Evolutionary conservation across 2,797 vertebrate species (phyloP).

Genomic region (Buceros bicornis): DNA sequence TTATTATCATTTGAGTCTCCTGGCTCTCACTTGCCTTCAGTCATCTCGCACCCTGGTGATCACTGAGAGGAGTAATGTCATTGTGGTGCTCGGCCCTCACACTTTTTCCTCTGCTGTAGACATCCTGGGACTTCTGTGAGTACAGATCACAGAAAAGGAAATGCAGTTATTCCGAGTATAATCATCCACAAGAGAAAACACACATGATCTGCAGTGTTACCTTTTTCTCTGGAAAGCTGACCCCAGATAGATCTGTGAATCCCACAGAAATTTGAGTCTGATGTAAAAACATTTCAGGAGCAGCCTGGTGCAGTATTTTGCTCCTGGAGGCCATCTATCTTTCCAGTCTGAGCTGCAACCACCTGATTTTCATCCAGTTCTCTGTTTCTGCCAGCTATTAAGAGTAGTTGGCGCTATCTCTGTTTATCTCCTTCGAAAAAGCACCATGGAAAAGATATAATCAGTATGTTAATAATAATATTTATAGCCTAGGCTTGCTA

Average conservation of each 20-base stretch:
- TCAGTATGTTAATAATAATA: conserved; percentile 55
- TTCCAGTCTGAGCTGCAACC: neutral
- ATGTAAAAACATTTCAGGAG: neutral
- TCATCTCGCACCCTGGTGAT: neutral
- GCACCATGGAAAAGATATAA: neutral
- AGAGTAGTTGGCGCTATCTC: conserved; percentile 40
- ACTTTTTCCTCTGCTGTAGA: neutral
- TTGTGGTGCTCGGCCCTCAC: neutral
- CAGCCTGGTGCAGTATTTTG: neutral
- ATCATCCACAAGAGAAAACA: neutral
- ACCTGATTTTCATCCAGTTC: conserved; percentile 56
- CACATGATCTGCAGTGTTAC: neutral
- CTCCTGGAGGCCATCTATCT: neutral
- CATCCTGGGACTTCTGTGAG: neutral
- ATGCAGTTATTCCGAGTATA: neutral
- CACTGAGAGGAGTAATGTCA: neutral
- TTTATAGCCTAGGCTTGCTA: conserved; percentile 28
- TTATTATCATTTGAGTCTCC: neutral
- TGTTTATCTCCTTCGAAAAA: conserved; percentile 25
- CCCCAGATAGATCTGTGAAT: neutral
- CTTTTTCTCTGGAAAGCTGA: conserved; percentile 6
- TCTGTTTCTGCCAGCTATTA: conserved; percentile 32
- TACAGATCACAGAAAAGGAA: neutral
- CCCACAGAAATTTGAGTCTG: neutral
- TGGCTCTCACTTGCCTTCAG: neutral